Evolutionary conservation across 2,113 vertebrate genomes (phyloP).

Genomic region (Cathartes aura): DNA sequence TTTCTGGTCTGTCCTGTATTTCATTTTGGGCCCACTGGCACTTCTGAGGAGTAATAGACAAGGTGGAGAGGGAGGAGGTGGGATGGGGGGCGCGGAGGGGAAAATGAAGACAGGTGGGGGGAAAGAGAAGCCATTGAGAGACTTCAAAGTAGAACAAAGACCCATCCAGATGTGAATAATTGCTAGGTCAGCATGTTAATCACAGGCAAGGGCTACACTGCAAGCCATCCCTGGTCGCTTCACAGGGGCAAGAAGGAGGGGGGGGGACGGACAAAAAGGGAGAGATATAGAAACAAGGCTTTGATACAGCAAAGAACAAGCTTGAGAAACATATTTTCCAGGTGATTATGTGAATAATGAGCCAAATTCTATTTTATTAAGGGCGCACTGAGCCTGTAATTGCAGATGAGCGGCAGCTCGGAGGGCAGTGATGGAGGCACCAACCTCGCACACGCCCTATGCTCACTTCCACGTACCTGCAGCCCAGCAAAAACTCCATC

Average conservation of each 20-base stretch:
- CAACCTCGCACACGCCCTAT: rapidly evolving
- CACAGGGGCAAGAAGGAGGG: neutral
- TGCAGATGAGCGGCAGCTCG: neutral
- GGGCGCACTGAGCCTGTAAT: neutral
- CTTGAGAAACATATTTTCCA: conserved; percentile 47
- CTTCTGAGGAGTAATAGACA: conserved; percentile 46
- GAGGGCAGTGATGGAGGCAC: neutral
- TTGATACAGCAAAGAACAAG: conserved; percentile 40
- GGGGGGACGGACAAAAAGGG: neutral
- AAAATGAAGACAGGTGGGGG: conserved; percentile 54
- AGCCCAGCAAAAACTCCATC: neutral
- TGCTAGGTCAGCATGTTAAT: conserved; percentile 72
- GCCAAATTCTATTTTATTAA: conserved; percentile 33
- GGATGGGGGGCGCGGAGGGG: neutral
- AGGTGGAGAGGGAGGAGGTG: conserved; percentile 30
- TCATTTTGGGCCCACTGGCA: conserved; percentile 42
- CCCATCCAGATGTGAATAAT: conserved; percentile 75
- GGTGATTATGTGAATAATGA: conserved; percentile 54
- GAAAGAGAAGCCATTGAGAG: conserved; percentile 62
- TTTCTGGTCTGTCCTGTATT: conserved; percentile 9
- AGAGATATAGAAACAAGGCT: conserved; percentile 15
- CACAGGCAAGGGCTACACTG: conserved; percentile 48
- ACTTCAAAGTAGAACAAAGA: conserved; percentile 73
- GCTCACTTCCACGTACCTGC: neutral
- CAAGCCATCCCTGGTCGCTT: conserved; percentile 10